phyloP scores from a whole-genome alignment of 2,797 vertebrate species.

The Nannoperca obscura region DNA sequence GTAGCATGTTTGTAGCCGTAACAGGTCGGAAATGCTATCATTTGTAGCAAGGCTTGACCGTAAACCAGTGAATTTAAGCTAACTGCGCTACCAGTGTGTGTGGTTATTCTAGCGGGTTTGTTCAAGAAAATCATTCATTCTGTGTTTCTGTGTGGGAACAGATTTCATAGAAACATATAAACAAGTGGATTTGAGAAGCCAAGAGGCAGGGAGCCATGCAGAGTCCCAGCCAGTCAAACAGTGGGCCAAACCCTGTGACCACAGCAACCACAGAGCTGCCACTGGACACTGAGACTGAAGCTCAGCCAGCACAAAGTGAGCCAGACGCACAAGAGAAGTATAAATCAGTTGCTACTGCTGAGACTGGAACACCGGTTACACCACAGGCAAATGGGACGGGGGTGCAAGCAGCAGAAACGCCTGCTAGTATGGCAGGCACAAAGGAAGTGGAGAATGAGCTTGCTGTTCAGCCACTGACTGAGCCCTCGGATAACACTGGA shows the following conservation, averaged over 20 bases:
- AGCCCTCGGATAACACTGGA: slow-evolving; percentile 4
- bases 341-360: background rate
- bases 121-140: background rate
- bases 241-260: slow-evolving; percentile 35
- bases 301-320: slow-evolving; percentile 37
- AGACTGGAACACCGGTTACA: background rate
- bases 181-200: slow-evolving; percentile 25
- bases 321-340: slow-evolving; percentile 23
- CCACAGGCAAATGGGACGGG: slow-evolving; percentile 21
- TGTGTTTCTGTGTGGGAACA: slow-evolving; percentile 36
- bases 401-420: slow-evolving; percentile 30
- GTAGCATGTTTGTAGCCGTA: background rate
- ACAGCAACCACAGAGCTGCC: slow-evolving; percentile 33
- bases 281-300: slow-evolving; percentile 17
- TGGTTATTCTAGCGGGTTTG: background rate
- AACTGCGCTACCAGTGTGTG: slow-evolving; percentile 39
- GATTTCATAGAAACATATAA: slow-evolving; percentile 31
- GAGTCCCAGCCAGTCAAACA: slow-evolving; percentile 48
- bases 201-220: slow-evolving; percentile 68
- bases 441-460: slow-evolving; percentile 20
- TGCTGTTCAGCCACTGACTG: slow-evolving; percentile 1
- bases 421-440: slow-evolving; percentile 9
- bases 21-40: background rate
- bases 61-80: slow-evolving; percentile 51
- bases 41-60: background rate